Evolutionary conservation across 35 echinoderm and acorn worm species (phyloP).

Genomic region (Ophioderma brevispina): DNA sequence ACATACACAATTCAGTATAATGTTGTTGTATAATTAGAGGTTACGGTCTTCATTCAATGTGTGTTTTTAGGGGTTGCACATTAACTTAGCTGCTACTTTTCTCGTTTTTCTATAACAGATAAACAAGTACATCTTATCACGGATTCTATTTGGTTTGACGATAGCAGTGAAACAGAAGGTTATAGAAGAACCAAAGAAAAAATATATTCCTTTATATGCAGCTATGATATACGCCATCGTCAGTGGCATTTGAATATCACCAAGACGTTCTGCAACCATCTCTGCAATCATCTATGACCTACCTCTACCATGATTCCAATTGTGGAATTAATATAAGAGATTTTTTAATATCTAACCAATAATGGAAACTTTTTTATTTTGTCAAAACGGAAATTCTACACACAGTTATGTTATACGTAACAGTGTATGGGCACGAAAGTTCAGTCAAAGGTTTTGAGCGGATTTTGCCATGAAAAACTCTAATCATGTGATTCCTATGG

Average conservation of each 20-base stretch:
- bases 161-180: slow-evolving; percentile 70
- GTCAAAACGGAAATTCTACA: no score
- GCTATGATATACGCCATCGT: slow-evolving; percentile 85
- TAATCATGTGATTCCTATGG: no score
- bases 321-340: slow-evolving; percentile 81
- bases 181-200: slow-evolving; percentile 57
- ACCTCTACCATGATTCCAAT: slow-evolving; percentile 91
- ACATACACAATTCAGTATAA: no score
- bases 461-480: no score
- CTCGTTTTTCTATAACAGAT: slow-evolving; percentile 70
- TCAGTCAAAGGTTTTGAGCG: no score
- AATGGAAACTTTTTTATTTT: no score
- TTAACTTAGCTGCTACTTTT: no score
- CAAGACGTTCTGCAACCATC: slow-evolving; percentile 82
- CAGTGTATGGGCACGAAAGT: no score
- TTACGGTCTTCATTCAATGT: no score
- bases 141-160: slow-evolving; percentile 77
- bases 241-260: slow-evolving; percentile 87
- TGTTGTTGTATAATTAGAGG: no score
- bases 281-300: slow-evolving; percentile 92
- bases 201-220: slow-evolving; percentile 79
- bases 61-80: no score
- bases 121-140: slow-evolving; percentile 90
- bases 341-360: slow-evolving; percentile 84
- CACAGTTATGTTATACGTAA: no score